phyloP scores from a whole-genome alignment of 2,113 vertebrate species.

The Herpetotheres cachinnans region DNA sequence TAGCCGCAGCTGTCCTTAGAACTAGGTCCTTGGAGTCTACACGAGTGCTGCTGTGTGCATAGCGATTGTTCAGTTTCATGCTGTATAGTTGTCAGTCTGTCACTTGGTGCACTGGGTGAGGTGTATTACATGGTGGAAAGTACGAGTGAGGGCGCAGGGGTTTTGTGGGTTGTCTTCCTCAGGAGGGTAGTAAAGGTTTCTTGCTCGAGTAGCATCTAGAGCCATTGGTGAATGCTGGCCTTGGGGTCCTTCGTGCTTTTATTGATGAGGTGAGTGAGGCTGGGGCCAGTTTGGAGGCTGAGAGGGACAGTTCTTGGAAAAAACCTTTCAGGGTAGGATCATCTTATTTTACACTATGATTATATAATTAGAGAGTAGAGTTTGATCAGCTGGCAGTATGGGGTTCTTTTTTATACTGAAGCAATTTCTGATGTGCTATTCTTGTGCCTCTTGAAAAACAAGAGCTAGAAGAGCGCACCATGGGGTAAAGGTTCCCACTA shows the following conservation, averaged over 20 bases:
- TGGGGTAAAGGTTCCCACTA: not conserved
- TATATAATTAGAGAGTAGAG: not conserved
- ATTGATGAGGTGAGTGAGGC: not conserved
- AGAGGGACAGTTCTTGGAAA: not conserved
- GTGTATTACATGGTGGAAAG: not conserved
- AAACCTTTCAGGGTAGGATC: not conserved
- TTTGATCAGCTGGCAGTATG: not conserved
- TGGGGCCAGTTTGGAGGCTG: not conserved
- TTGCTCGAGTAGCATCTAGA: not conserved
- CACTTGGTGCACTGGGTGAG: not conserved
- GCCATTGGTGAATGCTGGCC: not conserved
- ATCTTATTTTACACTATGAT: not conserved
- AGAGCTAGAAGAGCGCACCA: not conserved
- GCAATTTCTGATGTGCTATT: not conserved
- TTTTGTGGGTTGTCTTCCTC: not conserved
- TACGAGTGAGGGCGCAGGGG: fast-evolving
- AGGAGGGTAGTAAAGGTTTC: not conserved
- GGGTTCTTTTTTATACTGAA: not conserved
- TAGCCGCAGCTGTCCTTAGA: not conserved
- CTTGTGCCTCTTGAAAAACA: not conserved
- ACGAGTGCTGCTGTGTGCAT: not conserved
- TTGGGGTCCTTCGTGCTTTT: not conserved
- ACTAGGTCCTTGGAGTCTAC: not conserved
- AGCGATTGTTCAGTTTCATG: not conserved
- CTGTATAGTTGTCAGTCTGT: no score